Evolutionary conservation across 2,113 vertebrate genomes (phyloP), one percentile per base, ranked within the genome.

Genomic region (Pyxicephalus adspersus): DNA sequence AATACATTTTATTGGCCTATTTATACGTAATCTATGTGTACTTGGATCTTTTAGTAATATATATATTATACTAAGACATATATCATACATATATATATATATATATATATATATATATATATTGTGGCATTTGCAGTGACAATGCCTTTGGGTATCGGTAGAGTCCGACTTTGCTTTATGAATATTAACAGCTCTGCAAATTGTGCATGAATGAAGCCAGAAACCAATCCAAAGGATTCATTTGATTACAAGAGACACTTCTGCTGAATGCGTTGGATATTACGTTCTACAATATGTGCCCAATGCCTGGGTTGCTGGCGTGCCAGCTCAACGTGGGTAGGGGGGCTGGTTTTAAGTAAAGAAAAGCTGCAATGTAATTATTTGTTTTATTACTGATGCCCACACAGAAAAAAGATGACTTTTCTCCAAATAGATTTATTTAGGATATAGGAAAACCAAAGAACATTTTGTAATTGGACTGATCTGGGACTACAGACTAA

Each of bases 121-220:
- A 66, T 19, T 26, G 79, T 64, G 80, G 70, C 80, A 82, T 74
- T 65, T 66, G 80, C 80, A 75, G 61, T 66, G 71, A 74, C 70
- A 74, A 75, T 82, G 80, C 80, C 80, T 82, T 75, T 75, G 80
- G 80, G 71, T 82, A 82, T 75, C 64, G 71, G 71, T 82, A 34
- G 52, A 54, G 51, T 74, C 80, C 63, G 31, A 75, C 68, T 66
- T 64, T 25, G 51, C 71, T 82, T 66, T 82, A 65, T 75, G 50
- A 82, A 82, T 82, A 82, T 82, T 82, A 82, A 73, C 80, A 66
- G 80, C 38, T 66, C 80, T 82, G 80, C 71, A 82, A 65, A 82
- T 74, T 11, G 63, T 58, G 61, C 71, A 73, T 82, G 80, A 82
- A 75, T 82, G 70, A 73, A 82, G 80, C 70, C 52, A 75, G 60